Conservation (phyloP, 2,888 invertebrate genomes). For the Cephonodes hylas region DNA sequence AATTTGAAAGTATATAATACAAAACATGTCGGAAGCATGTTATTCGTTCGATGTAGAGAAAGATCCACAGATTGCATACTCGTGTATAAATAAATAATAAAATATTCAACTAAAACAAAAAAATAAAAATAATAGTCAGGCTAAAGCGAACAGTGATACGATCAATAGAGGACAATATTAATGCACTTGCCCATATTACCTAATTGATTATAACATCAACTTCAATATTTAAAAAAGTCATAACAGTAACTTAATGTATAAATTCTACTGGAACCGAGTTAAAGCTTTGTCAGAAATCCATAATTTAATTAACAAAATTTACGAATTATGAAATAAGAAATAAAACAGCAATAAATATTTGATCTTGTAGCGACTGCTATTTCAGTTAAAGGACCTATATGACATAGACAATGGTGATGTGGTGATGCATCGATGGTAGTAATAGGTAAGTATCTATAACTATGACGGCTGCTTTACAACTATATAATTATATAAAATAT, state of each 20-base stretch:
- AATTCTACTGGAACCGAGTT: slow-evolving; percentile 80
- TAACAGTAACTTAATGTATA: slow-evolving; percentile 81
- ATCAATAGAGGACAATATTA: slow-evolving; percentile 77
- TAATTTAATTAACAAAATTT: slow-evolving; percentile 79
- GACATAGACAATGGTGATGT: slow-evolving; percentile 52
- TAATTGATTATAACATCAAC: slow-evolving; percentile 81
- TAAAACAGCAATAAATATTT: slow-evolving; percentile 80
- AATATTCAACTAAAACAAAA: slow-evolving; percentile 80
- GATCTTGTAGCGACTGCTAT: slow-evolving; percentile 72
- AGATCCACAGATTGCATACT: slow-evolving; percentile 58
- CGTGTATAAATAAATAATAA: slow-evolving; percentile 79
- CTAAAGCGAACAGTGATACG: slow-evolving; percentile 76
- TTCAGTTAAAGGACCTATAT: slow-evolving; percentile 55
- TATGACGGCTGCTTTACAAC: slow-evolving; percentile 26
- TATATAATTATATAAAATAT: slow-evolving; percentile 24
- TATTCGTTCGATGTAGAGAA: slow-evolving; percentile 62
- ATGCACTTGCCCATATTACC: slow-evolving; percentile 80
- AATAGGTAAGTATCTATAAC: slow-evolving; percentile 38
- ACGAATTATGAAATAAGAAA: slow-evolving; percentile 75
- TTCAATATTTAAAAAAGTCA: slow-evolving; percentile 76
- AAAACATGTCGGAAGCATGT: slow-evolving; percentile 50
- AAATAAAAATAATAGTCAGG: slow-evolving; percentile 72
- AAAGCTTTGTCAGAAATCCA: slow-evolving; percentile 80
- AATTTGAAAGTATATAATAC: slow-evolving; percentile 37
- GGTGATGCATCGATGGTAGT: slow-evolving; percentile 59